Conservation (phyloP, 2,113 vertebrate genomes). For the Leiothrix lutea region DNA sequence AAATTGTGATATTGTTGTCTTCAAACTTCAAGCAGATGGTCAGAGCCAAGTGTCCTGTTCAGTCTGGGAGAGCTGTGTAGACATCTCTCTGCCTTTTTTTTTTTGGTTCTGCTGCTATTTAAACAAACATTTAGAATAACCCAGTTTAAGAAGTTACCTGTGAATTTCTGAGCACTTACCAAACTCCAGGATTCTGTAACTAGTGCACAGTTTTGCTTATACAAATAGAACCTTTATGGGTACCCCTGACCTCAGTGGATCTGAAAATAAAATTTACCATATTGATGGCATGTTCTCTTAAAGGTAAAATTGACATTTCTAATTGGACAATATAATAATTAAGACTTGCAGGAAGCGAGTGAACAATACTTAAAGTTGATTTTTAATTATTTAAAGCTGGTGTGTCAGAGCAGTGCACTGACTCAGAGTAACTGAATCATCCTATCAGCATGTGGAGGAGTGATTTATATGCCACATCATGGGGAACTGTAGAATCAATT, state of each 20-base stretch:
- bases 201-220: not conserved
- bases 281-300: not conserved
- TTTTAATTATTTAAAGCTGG: not conserved
- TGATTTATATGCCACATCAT: not conserved
- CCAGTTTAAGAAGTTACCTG: not conserved
- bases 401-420: slow-evolving; percentile 10
- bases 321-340: not conserved
- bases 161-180: not conserved
- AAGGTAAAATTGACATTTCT: not conserved
- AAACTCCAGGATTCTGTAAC: not conserved
- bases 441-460: slow-evolving; percentile 1
- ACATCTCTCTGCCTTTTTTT: not conserved
- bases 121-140: not conserved
- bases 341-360: not conserved
- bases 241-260: too few species aligned
- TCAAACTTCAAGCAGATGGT: not conserved
- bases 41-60: not conserved
- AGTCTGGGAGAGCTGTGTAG: not conserved
- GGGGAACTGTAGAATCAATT: not conserved
- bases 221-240: not conserved
- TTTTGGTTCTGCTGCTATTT: not conserved
- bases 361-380: not conserved
- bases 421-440: slow-evolving; percentile 55
- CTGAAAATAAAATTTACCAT: not conserved
- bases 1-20: not conserved